Conservation (phyloP, 1,140 invertebrate genomes). For the Tetramorium parvispinum region DNA sequence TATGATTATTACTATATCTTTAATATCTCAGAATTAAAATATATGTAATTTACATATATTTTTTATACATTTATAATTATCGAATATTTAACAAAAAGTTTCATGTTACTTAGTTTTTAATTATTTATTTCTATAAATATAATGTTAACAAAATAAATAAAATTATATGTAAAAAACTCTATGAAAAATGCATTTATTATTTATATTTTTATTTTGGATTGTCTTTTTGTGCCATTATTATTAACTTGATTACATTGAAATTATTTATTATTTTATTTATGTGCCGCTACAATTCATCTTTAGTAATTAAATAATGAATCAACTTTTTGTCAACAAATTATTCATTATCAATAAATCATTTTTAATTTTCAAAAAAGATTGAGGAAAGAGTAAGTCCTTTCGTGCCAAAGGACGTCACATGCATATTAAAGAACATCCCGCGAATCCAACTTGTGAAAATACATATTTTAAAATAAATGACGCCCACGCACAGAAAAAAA, state of each 20-base stretch:
- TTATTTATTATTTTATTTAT: not conserved
- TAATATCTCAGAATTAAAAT: not conserved
- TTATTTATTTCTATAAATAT: not conserved
- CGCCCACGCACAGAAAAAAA: not conserved
- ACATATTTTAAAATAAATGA: not conserved
- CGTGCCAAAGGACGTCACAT: not conserved
- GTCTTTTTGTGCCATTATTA: not conserved
- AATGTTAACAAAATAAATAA: not conserved
- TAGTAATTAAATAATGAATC: not conserved
- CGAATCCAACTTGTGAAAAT: not conserved
- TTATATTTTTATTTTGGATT: not conserved
- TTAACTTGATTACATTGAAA: not conserved
- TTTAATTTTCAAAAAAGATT: not conserved
- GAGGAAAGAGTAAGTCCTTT: not conserved
- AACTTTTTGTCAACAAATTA: too few relatives aligned
- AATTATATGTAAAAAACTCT: not conserved
- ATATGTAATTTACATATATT: not conserved
- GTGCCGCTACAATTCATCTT: not conserved
- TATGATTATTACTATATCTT: not conserved
- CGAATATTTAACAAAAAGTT: not conserved
- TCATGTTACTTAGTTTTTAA: not conserved
- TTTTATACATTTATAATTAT: constrained; percentile 1
- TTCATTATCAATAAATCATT: not conserved
- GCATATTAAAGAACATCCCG: too few relatives aligned
- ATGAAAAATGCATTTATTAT: not conserved